Evolutionary conservation across 2,888 invertebrate genomes (phyloP).

Genomic region (Acanthococcus lagerstroemiae): DNA sequence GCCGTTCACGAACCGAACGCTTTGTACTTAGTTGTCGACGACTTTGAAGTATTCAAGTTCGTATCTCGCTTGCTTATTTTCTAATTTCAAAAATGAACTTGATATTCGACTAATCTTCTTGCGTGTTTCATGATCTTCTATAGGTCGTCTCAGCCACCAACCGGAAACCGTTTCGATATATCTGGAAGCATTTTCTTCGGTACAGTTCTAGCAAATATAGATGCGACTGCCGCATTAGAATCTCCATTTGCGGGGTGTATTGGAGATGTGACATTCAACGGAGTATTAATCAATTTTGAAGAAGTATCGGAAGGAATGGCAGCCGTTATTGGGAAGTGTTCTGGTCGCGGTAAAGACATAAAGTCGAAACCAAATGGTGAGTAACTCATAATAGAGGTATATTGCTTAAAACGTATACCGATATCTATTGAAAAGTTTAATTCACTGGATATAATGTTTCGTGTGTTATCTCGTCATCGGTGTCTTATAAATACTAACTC

Average conservation of each 20-base stretch:
- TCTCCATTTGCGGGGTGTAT: conserved; percentile 78
- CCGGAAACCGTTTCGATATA: conserved; percentile 48
- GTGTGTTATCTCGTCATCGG: too few relatives aligned
- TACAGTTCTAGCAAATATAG: conserved; percentile 53
- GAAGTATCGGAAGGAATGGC: conserved; percentile 51
- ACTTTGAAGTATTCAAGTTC: conserved; percentile 60
- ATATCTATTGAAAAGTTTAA: too few relatives aligned
- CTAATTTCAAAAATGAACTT: too few relatives aligned
- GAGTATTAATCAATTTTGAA: conserved; percentile 66
- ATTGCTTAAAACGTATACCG: too few relatives aligned
- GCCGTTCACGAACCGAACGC: conserved; percentile 58
- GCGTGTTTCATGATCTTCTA: too few relatives aligned
- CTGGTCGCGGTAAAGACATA: conserved; percentile 38
- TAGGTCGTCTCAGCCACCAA: conserved; percentile 19
- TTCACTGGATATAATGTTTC: too few relatives aligned
- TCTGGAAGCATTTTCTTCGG: conserved; percentile 74
- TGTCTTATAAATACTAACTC: too few relatives aligned
- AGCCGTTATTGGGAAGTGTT: conserved; percentile 53
- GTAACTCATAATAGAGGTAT: too few relatives aligned
- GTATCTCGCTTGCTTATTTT: too few relatives aligned
- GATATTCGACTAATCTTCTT: neutral
- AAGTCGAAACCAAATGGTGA: too few relatives aligned
- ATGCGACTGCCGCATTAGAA: conserved; percentile 44
- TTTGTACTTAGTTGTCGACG: conserved; percentile 73
- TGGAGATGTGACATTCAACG: conserved; percentile 83